Base-by-base conservation (phyloP, 2,888 invertebrate species). In the Drosophila macrospina region DNA sequence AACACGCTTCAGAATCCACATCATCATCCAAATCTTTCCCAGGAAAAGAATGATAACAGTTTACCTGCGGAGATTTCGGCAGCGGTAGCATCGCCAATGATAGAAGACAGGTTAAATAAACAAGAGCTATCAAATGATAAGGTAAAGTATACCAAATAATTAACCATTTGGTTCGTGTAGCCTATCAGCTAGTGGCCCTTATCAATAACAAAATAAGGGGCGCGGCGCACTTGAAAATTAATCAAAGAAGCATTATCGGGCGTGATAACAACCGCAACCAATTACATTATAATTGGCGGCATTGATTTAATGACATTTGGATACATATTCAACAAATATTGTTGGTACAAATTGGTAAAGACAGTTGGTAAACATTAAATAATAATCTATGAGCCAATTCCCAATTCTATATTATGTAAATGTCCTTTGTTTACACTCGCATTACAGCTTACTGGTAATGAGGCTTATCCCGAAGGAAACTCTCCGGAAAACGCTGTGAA, bases 401-500 rank as follows among this genome's bases (percentile, higher is more conserved):
- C n/a, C 11, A 36, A 24, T 30, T 39, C 4, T 30, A 6, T 20
- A 24, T 32, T 42, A n/a, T 28, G 5, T 7, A 26, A 24, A 24
- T 13, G 15, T 24, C n/a, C 6, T 54, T 20, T 48, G n/a, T 13
- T 34, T 13, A 28, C 28, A 7, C 7, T 28, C 8, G 7, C 37
- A 24, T 62, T 72, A 6, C 48, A 86, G 88, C 39, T 68, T 8
- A 57, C 76, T 37, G 48, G 55, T 8, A 67, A 55, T 15, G 47
- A 47, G 15, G 68, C 66, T 15, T 86, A 83, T 26, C 59, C 52
- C 32, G 55, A 76, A 50, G 61, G 39, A 6, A 75, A 80, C 34
- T 73, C 74, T 3, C 74, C 57, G 36, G 86, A 91, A 52, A 84
- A 84, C 48, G 87, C 76, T 15, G 88, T 60, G 5, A 81, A 84